Conservation (phyloP, 2,888 invertebrate species). For the Acleris literana region DNA sequence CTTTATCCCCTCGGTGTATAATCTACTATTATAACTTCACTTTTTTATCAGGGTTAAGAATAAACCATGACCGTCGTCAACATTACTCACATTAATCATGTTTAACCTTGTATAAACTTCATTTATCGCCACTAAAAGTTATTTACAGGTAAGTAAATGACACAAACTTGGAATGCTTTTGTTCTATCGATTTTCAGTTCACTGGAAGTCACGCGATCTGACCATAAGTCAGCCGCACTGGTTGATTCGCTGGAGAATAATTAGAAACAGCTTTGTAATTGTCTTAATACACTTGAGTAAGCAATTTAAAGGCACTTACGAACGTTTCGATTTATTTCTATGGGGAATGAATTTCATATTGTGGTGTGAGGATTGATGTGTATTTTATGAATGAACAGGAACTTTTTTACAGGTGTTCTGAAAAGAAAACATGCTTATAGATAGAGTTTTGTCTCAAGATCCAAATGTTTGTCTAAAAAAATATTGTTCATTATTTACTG, state of each 20-base stretch:
- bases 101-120: conserved; percentile 45
- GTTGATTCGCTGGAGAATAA: conserved; percentile 24
- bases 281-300: conserved; percentile 35
- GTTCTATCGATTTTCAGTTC: conserved; percentile 50
- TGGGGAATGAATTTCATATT: background rate
- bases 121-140: conserved; percentile 25
- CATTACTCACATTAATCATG: conserved; percentile 22
- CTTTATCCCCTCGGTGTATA: no score
- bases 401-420: no score
- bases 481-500: no score
- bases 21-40: no score
- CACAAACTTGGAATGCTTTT: conserved; percentile 44
- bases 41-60: no score
- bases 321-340: background rate
- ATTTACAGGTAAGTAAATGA: conserved; percentile 36
- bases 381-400: no score
- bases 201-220: conserved; percentile 54
- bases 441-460: no score
- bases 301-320: conserved; percentile 33
- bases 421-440: no score
- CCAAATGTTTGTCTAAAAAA: fast-evolving
- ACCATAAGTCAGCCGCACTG: conserved; percentile 43
- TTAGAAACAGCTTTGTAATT: conserved; percentile 30
- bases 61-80: background rate
- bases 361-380: no score